Conservation (phyloP, 2,888 invertebrate species). For the Abrostola triplasia region DNA sequence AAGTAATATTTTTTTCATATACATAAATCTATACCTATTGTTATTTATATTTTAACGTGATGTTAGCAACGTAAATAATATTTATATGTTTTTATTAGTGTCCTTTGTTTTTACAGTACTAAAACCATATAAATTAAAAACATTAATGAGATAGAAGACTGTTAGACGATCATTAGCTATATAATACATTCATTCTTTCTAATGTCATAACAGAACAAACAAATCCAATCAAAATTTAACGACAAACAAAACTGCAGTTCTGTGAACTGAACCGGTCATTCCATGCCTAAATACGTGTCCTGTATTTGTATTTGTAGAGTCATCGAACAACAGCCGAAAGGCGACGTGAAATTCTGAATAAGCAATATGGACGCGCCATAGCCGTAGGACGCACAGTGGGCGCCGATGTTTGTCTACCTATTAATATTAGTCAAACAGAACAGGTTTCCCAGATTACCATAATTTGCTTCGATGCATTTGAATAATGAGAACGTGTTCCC, state of each 20-base stretch:
- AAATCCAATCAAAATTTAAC: background rate
- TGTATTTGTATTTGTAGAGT: conserved; percentile 24
- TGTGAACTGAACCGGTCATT: background rate
- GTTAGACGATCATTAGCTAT: too few relatives aligned
- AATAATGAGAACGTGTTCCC: conserved; percentile 86
- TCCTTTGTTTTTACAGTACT: too few relatives aligned
- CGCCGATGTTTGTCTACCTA: conserved; percentile 78
- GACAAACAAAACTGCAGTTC: background rate
- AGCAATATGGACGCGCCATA: conserved; percentile 51
- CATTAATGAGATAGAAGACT: too few relatives aligned
- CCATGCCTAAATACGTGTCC: conserved; percentile 16
- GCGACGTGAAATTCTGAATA: conserved; percentile 57
- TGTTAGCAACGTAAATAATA: too few relatives aligned
- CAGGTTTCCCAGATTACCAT: conserved; percentile 87
- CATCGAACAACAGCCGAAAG: conserved; percentile 46
- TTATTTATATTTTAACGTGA: too few relatives aligned
- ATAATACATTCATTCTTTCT: too few relatives aligned
- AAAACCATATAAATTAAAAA: too few relatives aligned
- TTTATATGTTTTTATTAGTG: too few relatives aligned
- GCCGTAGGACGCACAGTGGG: conserved; percentile 57
- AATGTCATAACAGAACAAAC: too few relatives aligned
- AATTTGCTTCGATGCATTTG: conserved; percentile 88
- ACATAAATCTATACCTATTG: too few relatives aligned
- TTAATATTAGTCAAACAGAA: conserved; percentile 87
- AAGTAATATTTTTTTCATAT: too few relatives aligned